Percentiles rank a stretch among this genome's conserved stretches.
These are phyloP conservation scores for Acropora yongei DNA, from an alignment of 64 coral and sea anemone species.

Conservation along the genomic window DNA sequence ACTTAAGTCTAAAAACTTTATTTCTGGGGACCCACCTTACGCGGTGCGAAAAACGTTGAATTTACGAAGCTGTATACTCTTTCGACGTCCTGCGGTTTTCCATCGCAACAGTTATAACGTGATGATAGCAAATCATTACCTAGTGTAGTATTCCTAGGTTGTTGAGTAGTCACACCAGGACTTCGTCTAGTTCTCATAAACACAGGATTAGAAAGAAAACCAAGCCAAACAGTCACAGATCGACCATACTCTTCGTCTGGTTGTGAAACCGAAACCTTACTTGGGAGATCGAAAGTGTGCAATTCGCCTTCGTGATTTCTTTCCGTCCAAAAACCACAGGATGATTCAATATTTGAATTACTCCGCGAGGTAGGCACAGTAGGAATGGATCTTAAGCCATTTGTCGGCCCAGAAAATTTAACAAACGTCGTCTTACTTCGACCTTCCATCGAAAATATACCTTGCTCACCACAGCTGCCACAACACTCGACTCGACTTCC, in stretches of 20 bases:
- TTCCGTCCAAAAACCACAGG: neutral
- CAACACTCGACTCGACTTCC: neutral
- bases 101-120: neutral
- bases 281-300: neutral
- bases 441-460: neutral
- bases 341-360: conserved; percentile 8
- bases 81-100: neutral
- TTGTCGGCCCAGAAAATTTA: conserved; percentile 17
- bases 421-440: neutral
- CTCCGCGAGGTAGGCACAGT: neutral
- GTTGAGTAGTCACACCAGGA: neutral
- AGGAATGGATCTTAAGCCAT: neutral
- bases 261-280: neutral
- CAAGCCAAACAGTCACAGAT: conserved; percentile 29
- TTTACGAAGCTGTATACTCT: neutral
- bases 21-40: neutral
- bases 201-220: conserved; percentile 6
- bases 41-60: neutral
- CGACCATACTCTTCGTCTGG: neutral
- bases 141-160: neutral
- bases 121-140: neutral
- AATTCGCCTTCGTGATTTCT: neutral
- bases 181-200: neutral
- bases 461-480: neutral
- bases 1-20: neutral